Evolutionary conservation across 64 coral and sea anemone genomes (phyloP), one percentile per base, ranked within the genome.

Genomic region (Orbicella faveolata): DNA sequence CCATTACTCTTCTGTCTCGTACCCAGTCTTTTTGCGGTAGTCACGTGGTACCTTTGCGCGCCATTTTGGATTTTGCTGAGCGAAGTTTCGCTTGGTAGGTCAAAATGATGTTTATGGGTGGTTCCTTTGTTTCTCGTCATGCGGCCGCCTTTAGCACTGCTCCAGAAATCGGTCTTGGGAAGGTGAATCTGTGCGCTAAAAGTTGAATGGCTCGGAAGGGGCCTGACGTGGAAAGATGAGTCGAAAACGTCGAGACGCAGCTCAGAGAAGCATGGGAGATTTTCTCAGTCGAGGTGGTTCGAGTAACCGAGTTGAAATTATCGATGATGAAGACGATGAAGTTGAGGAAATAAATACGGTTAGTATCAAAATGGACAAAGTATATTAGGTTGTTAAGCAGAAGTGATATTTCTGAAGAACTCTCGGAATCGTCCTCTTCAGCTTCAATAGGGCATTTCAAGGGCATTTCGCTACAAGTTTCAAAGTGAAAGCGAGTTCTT

Each of bases 21-120:
- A 72, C 64, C 81, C 64, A 85, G 82, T 85, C 39, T 23, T 67
- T 72, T 13, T 36, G 25, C 34, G 23, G 34, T 21, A 67, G 21
- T 70, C 67, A 70, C 67, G 30, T 44, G 20, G 41, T 44, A 21
- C 1, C n/a, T 12, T 2, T 2, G 62, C 81, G 82, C 65, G 36
- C 82, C 82, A 85, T 85, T 85, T 85, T 85, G 82, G 63, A 30
- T 85, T 85, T 30, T 26, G 5, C n/a, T 0, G 63, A 66, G 80
- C 4, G 35, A 83, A 83, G 4, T 83, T 66, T 55, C 8, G 59
- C 11, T 36, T 9, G 34, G 2, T 0, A 34, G 36, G 55, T 9
- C 25, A 14, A 52, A 26, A 18, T 39, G 33, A 7, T 35, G 30
- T 34, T 18, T 26, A 63, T 35, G 10, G 34, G 6, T 39, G 61